These are phyloP conservation scores for Adelosebastes latens DNA, from an alignment of 2,797 vertebrate species.

Conservation along the genomic window DNA sequence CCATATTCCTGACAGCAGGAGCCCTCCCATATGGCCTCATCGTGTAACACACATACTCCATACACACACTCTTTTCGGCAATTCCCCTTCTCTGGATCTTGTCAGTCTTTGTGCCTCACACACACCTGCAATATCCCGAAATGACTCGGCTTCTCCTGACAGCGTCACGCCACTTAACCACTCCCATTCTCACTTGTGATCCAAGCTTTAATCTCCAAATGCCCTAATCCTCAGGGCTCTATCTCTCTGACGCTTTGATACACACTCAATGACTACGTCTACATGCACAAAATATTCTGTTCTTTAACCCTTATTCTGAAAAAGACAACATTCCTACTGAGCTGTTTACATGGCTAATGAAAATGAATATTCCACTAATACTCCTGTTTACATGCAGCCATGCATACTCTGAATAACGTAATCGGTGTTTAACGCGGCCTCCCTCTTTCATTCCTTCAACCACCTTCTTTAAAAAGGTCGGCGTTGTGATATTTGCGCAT, in stretches of 20 bases:
- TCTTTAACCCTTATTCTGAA: too few relatives aligned
- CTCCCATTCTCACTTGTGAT: not conserved
- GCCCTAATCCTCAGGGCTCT: not conserved
- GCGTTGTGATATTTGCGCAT: too few relatives aligned
- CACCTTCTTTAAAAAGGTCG: too few relatives aligned
- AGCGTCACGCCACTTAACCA: not conserved
- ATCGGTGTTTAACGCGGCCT: too few relatives aligned
- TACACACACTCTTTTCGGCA: not conserved
- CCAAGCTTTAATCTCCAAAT: not conserved
- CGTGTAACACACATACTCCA: not conserved
- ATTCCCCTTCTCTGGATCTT: not conserved
- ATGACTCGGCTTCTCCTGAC: not conserved
- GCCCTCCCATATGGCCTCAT: not conserved
- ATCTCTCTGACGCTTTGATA: not conserved
- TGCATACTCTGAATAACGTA: too few relatives aligned
- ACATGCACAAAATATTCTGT: too few relatives aligned
- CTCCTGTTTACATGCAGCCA: too few relatives aligned
- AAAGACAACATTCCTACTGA: too few relatives aligned
- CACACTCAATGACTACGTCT: rapidly evolving
- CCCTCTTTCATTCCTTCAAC: too few relatives aligned
- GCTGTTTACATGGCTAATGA: too few relatives aligned
- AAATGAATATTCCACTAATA: too few relatives aligned
- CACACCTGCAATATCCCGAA: not conserved
- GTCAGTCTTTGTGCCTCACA: not conserved
- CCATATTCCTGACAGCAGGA: not conserved